Base-by-base conservation (phyloP, 2,888 invertebrate species). In the Nymphalis urticae region DNA sequence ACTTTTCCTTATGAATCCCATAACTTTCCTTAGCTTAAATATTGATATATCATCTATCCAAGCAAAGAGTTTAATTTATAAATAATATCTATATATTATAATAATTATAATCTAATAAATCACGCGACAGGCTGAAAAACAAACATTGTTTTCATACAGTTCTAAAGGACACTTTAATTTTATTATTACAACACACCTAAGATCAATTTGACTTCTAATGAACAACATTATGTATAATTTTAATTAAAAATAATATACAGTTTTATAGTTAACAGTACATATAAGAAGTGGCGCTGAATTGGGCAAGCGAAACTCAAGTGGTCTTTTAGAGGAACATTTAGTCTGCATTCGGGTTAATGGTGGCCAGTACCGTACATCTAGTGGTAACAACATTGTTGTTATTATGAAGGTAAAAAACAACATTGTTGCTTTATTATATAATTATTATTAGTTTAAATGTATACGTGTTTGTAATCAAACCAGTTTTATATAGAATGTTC, bases 221-320 rank as follows among this genome's bases (percentile, higher is more conserved):
- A 13, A 3, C 10, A 4, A 13, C 10, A 13, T 42, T 42, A 13
- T 42, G 4, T 4, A 42, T 10, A 42, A 42, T 42, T 42, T 42
- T 42, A 59, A n/a, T 53, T 32, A 61, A 59, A 54, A 58, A 62
- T 54, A 56, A 73, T 70, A 53, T 16, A 32, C 74, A 77, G 75
- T 84, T 85, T 47, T 77, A 72, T 66, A 6, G 48, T 0, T 67
- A 72, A 75, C 71, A 68, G 82, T 86, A 84, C 86, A 50, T 69
- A 76, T 81, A 85, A 89, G 87, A 89, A 90, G 90, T 90, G 85
- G 83, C 82, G 83, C 74, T 79, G 82, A 82, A 81, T 82, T 81
- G 82, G 81, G 81, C 81, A 80, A 90, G 91, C 91, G 85, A 91
- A 90, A 82, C 87, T 92, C 92, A 83, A 92, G 92, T 89, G 91